These are phyloP conservation scores for Epinephelus coioides DNA, from an alignment of 2,797 vertebrate genomes.

Conservation along the genomic window DNA sequence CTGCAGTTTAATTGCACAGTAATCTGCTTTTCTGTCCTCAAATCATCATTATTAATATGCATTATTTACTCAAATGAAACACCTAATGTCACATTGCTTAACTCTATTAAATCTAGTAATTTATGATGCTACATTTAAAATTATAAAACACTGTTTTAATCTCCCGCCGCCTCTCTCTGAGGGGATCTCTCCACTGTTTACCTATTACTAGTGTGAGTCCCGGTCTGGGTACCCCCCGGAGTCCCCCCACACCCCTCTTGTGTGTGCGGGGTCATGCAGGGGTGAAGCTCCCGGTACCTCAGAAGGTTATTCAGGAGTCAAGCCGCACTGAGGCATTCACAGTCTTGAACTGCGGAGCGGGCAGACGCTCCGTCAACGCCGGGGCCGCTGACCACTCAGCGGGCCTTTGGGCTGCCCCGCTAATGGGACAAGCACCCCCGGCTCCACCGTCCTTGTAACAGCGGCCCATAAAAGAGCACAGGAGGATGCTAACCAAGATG, in stretches of 20 bases:
- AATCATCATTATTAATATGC: not conserved
- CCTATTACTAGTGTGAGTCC: constrained; percentile 67
- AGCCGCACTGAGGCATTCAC: constrained; percentile 83
- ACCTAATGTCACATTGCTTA: not conserved
- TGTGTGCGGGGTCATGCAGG: constrained; percentile 86
- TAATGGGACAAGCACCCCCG: constrained; percentile 82
- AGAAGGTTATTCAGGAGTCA: constrained; percentile 90
- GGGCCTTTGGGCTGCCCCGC: constrained; percentile 70
- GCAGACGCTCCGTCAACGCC: constrained; percentile 84
- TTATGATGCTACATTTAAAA: not conserved
- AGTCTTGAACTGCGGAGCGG: constrained; percentile 79
- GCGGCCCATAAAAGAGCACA: constrained; percentile 86
- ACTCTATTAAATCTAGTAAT: not conserved
- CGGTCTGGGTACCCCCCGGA: constrained; percentile 80
- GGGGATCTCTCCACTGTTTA: constrained; percentile 67
- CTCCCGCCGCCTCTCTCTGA: constrained; percentile 25
- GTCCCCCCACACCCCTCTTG: constrained; percentile 80
- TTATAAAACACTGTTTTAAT: constrained; percentile 14
- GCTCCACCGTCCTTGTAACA: constrained; percentile 83
- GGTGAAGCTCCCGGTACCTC: constrained; percentile 87
- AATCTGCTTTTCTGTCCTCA: no score
- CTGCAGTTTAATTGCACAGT: not conserved
- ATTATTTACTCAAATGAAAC: not conserved
- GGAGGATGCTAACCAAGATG: constrained; percentile 89
- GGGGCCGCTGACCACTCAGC: constrained; percentile 81